These are phyloP conservation scores for Hemiscyllium ocellatum DNA, from an alignment of 2,113 vertebrate genomes.

Conservation along the genomic window DNA sequence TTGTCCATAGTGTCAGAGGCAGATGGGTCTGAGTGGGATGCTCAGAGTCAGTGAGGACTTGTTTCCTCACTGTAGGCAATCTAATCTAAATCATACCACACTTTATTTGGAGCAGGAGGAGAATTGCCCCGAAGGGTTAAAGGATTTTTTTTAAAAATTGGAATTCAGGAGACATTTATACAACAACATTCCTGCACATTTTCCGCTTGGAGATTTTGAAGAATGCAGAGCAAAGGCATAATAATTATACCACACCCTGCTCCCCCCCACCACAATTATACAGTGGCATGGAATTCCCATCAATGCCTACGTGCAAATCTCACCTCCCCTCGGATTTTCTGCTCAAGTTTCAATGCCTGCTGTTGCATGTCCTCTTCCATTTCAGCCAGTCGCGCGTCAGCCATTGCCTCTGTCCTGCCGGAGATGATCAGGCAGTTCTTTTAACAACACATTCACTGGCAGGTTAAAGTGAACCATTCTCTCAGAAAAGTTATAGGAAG, in stretches of 20 bases:
- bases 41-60: too few species aligned
- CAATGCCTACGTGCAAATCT: slow-evolving; percentile 37
- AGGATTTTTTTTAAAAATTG: neutral
- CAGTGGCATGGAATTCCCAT: neutral
- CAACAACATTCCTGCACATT: neutral
- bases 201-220: neutral
- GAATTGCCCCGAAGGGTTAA: neutral
- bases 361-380: slow-evolving; percentile 62
- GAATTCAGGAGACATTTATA: neutral
- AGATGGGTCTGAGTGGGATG: too few species aligned
- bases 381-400: slow-evolving; percentile 53
- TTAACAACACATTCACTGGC: neutral
- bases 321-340: slow-evolving; percentile 56
- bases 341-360: slow-evolving; percentile 53
- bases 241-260: neutral
- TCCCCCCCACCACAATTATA: neutral
- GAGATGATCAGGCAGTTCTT: neutral
- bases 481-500: too few species aligned
- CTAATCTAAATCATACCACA: neutral
- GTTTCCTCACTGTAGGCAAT: too few species aligned
- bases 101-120: neutral
- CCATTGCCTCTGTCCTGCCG: slow-evolving; percentile 58
- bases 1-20: too few species aligned
- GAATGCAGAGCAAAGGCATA: slow-evolving; percentile 15
- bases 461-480: neutral